phyloP scores from a whole-genome alignment of 2,113 vertebrate genomes.

The Stegostoma tigrinum region DNA sequence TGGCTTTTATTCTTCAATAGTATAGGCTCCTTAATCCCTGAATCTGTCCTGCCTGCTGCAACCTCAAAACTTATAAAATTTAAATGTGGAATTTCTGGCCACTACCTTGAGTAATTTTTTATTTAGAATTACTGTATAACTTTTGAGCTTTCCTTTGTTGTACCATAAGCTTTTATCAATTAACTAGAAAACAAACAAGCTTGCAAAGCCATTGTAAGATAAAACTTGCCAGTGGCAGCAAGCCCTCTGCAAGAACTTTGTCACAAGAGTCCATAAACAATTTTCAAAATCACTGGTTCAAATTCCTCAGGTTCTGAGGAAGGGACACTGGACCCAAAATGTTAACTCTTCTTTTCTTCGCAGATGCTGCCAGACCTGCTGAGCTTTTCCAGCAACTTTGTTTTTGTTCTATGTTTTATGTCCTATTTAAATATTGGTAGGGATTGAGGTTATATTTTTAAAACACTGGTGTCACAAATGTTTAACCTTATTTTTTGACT shows the following conservation, averaged over 20 bases:
- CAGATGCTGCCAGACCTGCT: no score
- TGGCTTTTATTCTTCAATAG: neutral
- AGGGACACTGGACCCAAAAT: no score
- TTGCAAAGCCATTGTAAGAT: neutral
- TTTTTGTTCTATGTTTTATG: no score
- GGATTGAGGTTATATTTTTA: neutral
- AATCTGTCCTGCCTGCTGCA: neutral
- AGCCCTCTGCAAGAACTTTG: neutral
- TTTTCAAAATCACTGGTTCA: neutral
- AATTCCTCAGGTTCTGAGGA: no score
- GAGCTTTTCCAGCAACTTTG: no score
- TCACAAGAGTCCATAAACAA: neutral
- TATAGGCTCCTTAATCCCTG: neutral
- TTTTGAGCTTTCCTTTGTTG: neutral
- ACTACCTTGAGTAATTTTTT: neutral
- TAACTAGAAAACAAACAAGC: neutral
- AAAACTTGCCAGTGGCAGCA: neutral
- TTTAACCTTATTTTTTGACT: conserved; percentile 7
- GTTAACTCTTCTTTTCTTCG: no score
- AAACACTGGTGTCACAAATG: neutral
- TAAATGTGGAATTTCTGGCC: neutral
- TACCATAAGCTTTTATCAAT: neutral
- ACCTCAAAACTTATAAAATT: neutral
- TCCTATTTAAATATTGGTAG: neutral
- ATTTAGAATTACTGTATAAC: neutral